These are phyloP conservation scores for Vanessa atalanta DNA, from an alignment of 1,140 invertebrate species.

Conservation along the genomic window DNA sequence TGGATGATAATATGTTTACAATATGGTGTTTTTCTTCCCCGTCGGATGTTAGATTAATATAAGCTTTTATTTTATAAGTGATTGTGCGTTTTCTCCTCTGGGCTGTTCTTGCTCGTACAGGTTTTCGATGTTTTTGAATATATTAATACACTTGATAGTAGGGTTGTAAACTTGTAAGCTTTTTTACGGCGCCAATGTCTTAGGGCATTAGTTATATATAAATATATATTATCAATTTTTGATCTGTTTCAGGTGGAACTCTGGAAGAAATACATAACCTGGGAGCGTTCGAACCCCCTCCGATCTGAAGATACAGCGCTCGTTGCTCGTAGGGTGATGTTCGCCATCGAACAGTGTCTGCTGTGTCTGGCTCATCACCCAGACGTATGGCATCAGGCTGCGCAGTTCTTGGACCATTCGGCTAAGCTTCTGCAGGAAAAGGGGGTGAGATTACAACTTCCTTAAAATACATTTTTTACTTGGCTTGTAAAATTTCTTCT, in stretches of 20 bases:
- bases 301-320: constrained; percentile 96
- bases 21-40: no score
- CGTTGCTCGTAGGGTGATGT: constrained; percentile 97
- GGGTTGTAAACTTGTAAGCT: no score
- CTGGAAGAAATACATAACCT: constrained; percentile 99
- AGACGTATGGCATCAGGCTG: constrained; percentile 99
- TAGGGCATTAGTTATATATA: neutral
- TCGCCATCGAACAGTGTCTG: constrained; percentile 98
- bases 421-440: constrained; percentile 96
- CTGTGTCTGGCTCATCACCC: constrained; percentile 98
- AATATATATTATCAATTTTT: neutral
- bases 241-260: constrained; percentile 89
- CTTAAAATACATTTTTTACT: no score
- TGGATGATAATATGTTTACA: no score
- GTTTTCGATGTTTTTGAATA: no score
- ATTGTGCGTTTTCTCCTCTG: no score
- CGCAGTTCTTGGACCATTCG: constrained; percentile 96
- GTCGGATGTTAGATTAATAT: no score
- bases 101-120: no score
- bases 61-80: no score
- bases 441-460: constrained; percentile 84
- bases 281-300: constrained; percentile 98
- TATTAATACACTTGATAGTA: no score
- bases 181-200: no score
- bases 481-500: no score